Evolutionary conservation across 2,113 vertebrate species (phyloP).

Genomic region (Xenotilapia longispinis): DNA sequence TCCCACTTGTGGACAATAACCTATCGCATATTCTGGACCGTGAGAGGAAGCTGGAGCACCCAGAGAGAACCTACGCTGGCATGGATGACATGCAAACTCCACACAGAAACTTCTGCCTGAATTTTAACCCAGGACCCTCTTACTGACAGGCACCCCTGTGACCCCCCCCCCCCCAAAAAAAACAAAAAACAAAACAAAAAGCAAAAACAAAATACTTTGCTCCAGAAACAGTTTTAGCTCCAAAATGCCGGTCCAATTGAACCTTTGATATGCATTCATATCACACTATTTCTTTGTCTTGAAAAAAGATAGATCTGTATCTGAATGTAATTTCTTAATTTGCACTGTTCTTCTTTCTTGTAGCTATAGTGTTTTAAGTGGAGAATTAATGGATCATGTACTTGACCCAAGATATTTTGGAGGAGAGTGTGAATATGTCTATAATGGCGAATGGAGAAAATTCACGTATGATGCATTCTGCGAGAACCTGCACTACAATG

Average conservation of each 20-base stretch:
- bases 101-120: neutral
- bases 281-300: neutral
- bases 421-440: constrained; percentile 83
- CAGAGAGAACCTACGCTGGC: neutral
- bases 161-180: fast-evolving
- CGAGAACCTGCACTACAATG: constrained; percentile 81
- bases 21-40: neutral
- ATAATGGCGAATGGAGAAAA: constrained; percentile 89
- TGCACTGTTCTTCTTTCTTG: neutral
- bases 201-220: neutral
- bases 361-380: constrained; percentile 82
- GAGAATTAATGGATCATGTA: constrained; percentile 57
- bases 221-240: neutral
- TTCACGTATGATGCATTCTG: constrained; percentile 80
- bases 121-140: neutral
- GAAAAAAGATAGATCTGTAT: neutral
- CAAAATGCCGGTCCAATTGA: neutral
- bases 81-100: neutral
- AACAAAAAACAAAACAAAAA: too few relatives aligned
- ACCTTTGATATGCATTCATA: neutral
- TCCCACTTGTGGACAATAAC: neutral
- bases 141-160: neutral
- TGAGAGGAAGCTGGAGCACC: neutral
- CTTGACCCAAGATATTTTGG: constrained; percentile 80
- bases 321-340: neutral